Evolutionary conservation across 2,797 vertebrate genomes (phyloP), one percentile per base, ranked within the genome.

Genomic region (Schizopygopsis malacanthus): DNA sequence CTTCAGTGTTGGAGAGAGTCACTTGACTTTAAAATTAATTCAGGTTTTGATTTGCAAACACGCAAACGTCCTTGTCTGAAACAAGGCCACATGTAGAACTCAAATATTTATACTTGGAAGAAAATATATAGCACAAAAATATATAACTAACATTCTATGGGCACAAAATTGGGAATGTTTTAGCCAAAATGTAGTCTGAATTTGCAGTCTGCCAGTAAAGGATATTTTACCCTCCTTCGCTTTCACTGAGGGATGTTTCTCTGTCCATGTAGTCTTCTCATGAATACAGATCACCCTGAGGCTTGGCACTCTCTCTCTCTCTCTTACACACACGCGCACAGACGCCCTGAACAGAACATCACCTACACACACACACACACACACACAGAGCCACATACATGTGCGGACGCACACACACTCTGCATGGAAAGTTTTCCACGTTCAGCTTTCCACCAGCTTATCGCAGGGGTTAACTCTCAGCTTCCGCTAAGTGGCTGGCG

Each of bases 401-500:
- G 81, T 28, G 39, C 59, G 25, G 37, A 63, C 77, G 16, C 80
- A 86, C 87, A 85, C 87, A 78, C 86, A 80, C 92, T 92, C 92
- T 92, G 92, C 94, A 94, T 94, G 95, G 95, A 96, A 95, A 95
- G 95, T 95, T 96, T 95, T 94, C 94, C 93, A 93, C 92, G 93
- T 95, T 95, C 94, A 93, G 94, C 93, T 92, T 93, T 86, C 93
- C 93, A 93, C 73, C 94, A 94, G 94, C 95, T 96, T 94, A 93
- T 93, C 94, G 95, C 90, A 94, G 92, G 94, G 94, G 95, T 95
- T 95, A 95, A 95, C 94, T 95, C 95, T 94, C 93, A 94, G 96
- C 96, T 97, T 97, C 96, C 95, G 94, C 95, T 96, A 95, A 96
- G 95, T 93, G 93, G 93, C 94, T 96, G 96, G 96, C 95, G 83